Base-by-base conservation (phyloP, 2,797 vertebrate species). In the Paedocypris micromegethes region DNA sequence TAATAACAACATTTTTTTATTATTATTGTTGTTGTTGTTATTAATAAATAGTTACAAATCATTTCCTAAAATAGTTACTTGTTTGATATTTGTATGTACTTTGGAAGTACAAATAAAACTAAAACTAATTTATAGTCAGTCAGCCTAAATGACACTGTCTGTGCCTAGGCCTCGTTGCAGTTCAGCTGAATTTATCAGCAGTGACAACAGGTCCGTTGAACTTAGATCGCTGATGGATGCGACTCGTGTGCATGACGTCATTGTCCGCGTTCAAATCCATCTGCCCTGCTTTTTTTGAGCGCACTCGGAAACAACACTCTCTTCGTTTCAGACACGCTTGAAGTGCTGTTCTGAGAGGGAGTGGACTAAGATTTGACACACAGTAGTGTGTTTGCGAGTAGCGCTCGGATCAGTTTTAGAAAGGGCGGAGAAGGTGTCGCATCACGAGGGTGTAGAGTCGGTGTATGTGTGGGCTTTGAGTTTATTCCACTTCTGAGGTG, bases 151-250 rank as follows among this genome's bases (percentile, higher is more conserved):
- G 8, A 56, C 38, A 38, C 41, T 40, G 23, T 41, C 44, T 9
- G 37, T 56, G 45, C 41, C 56, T 8, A 48, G 9, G 23, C 43
- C 51, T 70, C 23, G 5, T n/a, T 40, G 7, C 44, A 44, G 52
- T 62, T 61, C 7, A 49, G 45, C 45, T 63, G 45, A 63, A 59
- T 63, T 64, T 57, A 64, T 70, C 54, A 51, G 53, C 51, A 51
- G 57, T 57, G 40, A 70, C 52, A 45, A 55, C 51, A 70, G 53
- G 52, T 70, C 60, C 51, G 68, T 42, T 46, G 68, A 57, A 70
- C 60, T 62, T 70, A 49, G 9, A 47, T 70, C 52, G 43, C 59
- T 51, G 39, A 39, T 69, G 40, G 40, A 23, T 50, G 45, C 52
- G 41, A 3, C 37, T 70, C 53, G 45, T 39, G 52, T 6, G 4